Conservation (phyloP, 2,888 invertebrate genomes). For the Pimpla rufipes region DNA sequence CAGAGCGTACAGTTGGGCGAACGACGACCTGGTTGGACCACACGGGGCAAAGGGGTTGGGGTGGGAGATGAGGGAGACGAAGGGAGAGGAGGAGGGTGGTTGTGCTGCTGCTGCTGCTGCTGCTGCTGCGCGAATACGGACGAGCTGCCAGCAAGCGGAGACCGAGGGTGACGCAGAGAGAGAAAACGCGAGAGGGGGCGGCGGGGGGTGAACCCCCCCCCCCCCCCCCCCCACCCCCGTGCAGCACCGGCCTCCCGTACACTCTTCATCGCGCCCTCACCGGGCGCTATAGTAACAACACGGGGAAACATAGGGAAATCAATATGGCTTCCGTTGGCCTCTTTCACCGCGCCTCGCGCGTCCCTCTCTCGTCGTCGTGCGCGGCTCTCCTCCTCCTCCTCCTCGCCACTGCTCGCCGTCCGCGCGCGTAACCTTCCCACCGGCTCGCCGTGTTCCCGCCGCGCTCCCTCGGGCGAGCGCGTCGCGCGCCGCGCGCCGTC, state of each 20-base stretch:
- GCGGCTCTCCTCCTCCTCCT: constrained; percentile 56
- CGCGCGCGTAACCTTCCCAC: constrained; percentile 61
- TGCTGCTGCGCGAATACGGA: constrained; percentile 36
- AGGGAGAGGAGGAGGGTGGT: constrained; percentile 4
- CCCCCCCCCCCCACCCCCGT: too few species aligned
- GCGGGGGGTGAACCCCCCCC: constrained; percentile 42
- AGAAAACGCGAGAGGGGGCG: constrained; percentile 1
- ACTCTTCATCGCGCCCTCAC: constrained; percentile 82
- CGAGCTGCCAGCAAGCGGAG: constrained; percentile 15
- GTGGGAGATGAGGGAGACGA: too few species aligned
- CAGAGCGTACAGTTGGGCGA: background rate
- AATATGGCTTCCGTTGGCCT: constrained; percentile 85
- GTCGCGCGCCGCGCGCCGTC: constrained; percentile 16
- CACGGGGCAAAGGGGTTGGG: constrained; percentile 36
- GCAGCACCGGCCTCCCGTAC: constrained; percentile 71
- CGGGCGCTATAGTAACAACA: constrained; percentile 85
- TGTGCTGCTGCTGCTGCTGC: constrained; percentile 27
- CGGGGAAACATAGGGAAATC: constrained; percentile 86
- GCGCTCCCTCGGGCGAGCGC: constrained; percentile 16
- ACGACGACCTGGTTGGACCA: constrained; percentile 53
- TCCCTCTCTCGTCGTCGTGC: constrained; percentile 69
- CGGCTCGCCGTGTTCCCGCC: constrained; percentile 50
- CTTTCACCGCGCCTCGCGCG: constrained; percentile 78
- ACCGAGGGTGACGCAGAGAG: constrained; percentile 24
- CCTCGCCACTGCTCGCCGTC: too few species aligned